These are phyloP conservation scores for Polyommatus iphigenia DNA, from an alignment of 2,888 invertebrate species.

Conservation along the genomic window DNA sequence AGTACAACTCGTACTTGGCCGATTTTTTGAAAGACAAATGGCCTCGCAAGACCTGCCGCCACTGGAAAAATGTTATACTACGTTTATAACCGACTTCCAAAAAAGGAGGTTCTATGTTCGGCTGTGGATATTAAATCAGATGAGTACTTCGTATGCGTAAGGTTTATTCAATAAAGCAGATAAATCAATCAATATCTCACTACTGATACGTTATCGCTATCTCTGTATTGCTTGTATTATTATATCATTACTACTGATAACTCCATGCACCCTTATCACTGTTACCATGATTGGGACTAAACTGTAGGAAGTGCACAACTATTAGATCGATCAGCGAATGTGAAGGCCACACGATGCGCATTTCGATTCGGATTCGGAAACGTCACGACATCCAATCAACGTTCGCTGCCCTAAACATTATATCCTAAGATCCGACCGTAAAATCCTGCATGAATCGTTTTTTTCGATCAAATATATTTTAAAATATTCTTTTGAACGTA, in stretches of 20 bases:
- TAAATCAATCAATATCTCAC: slow-evolving; percentile 29
- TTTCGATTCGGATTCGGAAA: too few species aligned
- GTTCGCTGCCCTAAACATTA: too few species aligned
- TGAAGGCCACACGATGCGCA: too few species aligned
- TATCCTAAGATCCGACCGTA: too few species aligned
- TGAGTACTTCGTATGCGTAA: neutral
- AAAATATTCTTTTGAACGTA: too few species aligned
- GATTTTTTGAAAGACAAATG: too few species aligned
- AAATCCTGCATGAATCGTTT: too few species aligned
- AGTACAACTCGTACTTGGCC: too few species aligned
- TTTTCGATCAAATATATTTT: too few species aligned
- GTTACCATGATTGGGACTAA: neutral
- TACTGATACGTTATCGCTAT: slow-evolving; percentile 28
- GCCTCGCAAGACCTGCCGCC: too few species aligned
- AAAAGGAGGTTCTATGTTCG: too few species aligned
- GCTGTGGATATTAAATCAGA: neutral
- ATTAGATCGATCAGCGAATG: neutral
- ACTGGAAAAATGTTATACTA: neutral
- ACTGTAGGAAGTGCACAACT: neutral
- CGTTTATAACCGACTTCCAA: neutral
- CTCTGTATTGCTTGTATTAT: slow-evolving; percentile 31
- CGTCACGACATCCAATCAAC: too few species aligned
- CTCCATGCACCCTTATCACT: neutral
- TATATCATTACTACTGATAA: slow-evolving; percentile 30
- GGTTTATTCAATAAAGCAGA: slow-evolving; percentile 9